Evolutionary conservation across 2,888 invertebrate species (phyloP).

Genomic region (Adineta ricciae): DNA sequence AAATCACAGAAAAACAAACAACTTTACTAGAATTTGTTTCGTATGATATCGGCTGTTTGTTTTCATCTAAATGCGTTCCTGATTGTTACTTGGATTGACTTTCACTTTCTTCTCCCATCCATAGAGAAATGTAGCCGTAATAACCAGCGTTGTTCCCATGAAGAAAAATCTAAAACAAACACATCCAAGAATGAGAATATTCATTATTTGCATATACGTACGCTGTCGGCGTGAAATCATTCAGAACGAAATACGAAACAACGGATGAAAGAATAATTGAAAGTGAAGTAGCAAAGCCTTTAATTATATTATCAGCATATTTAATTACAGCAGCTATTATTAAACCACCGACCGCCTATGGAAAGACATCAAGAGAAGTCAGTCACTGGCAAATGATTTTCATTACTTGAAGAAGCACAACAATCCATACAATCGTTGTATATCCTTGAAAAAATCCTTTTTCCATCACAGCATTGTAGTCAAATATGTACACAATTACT

Average conservation of each 20-base stretch:
- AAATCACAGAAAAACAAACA: neutral
- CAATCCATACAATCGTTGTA: slow-evolving; percentile 50
- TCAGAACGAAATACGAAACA: slow-evolving; percentile 51
- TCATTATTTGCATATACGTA: too few species aligned
- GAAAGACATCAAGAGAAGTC: too few species aligned
- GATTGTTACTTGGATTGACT: neutral
- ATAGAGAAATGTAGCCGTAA: slow-evolving; percentile 52
- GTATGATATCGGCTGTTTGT: neutral
- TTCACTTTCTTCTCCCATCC: slow-evolving; percentile 37
- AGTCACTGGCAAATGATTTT: too few species aligned
- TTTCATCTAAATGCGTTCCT: neutral
- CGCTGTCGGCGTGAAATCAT: slow-evolving; percentile 49
- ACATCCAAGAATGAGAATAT: too few species aligned
- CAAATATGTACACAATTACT: slow-evolving; percentile 48
- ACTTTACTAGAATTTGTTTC: too few species aligned
- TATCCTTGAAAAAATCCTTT: slow-evolving; percentile 54
- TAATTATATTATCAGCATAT: slow-evolving; percentile 56
- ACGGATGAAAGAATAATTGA: slow-evolving; percentile 54
- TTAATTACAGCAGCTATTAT: slow-evolving; percentile 55
- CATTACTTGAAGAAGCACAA: slow-evolving; percentile 48
- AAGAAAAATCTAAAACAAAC: slow-evolving; percentile 45
- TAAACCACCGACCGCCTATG: slow-evolving; percentile 51
- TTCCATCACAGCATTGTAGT: slow-evolving; percentile 45
- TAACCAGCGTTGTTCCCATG: slow-evolving; percentile 50
- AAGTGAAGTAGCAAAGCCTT: slow-evolving; percentile 56